These are phyloP conservation scores for Gallinago stenura DNA, from an alignment of 2,797 vertebrate genomes.

Conservation along the genomic window DNA sequence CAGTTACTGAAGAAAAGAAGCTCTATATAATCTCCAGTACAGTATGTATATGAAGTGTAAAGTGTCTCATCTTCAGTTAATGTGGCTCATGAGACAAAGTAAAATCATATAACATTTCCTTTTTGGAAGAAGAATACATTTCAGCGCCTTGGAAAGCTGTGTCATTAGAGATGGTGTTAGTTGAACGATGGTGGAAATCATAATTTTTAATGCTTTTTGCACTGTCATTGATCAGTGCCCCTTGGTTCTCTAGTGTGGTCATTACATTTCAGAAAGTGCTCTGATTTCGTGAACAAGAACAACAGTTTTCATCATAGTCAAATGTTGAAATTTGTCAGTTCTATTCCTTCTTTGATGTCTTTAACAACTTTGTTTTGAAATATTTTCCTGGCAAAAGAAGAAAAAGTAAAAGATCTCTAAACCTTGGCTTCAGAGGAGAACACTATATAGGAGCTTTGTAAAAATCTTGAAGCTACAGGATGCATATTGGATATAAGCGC, in stretches of 20 bases:
- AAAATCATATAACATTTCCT: slow-evolving; percentile 8
- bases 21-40: background rate
- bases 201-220: slow-evolving; percentile 35
- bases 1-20: slow-evolving; percentile 53
- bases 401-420: background rate
- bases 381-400: background rate
- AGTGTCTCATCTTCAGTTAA: slow-evolving; percentile 13
- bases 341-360: slow-evolving; percentile 1
- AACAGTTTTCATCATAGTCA: background rate
- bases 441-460: background rate
- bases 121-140: slow-evolving; percentile 24
- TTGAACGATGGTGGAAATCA: slow-evolving; percentile 5
- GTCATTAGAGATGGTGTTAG: background rate
- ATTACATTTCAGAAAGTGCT: slow-evolving; percentile 44
- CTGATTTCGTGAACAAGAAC: slow-evolving; percentile 21
- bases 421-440: background rate
- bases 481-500: background rate
- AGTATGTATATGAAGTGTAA: slow-evolving; percentile 32
- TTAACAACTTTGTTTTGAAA: background rate
- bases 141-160: slow-evolving; percentile 40
- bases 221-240: background rate
- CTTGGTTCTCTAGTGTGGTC: background rate
- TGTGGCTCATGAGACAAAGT: background rate
- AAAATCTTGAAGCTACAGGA: background rate
- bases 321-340: slow-evolving; percentile 31